These are phyloP conservation scores for Melanargia galathea DNA, from an alignment of 2,888 invertebrate species.

Conservation along the genomic window DNA sequence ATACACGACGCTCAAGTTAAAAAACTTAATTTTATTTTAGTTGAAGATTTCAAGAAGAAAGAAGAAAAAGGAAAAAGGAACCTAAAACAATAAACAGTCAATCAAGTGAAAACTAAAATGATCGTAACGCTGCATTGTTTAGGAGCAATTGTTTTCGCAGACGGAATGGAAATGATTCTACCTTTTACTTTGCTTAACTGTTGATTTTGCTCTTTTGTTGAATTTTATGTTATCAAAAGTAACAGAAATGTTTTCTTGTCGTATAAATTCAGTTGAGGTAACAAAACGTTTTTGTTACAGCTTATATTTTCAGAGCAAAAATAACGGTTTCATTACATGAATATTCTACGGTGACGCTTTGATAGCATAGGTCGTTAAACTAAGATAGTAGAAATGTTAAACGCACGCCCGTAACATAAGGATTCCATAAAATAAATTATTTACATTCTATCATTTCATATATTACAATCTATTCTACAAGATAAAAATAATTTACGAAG, in stretches of 20 bases:
- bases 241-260: slow-evolving; percentile 2
- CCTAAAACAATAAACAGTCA: neutral
- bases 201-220: slow-evolving; percentile 13
- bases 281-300: neutral
- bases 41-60: neutral
- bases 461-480: no score
- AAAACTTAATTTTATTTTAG: neutral
- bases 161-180: neutral
- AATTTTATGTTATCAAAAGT: neutral
- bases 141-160: slow-evolving; percentile 13
- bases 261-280: neutral
- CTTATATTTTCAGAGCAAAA: no score
- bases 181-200: slow-evolving; percentile 5
- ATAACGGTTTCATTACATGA: no score
- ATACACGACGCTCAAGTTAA: neutral
- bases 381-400: no score
- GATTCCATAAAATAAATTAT: no score
- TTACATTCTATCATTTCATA: no score
- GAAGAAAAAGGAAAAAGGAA: neutral
- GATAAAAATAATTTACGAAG: no score
- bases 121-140: neutral
- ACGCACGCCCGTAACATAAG: no score
- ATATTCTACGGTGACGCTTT: no score
- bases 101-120: slow-evolving; percentile 8
- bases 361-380: no score